A percentile compares a stretch with the other conserved stretches of the same genome.
These are phyloP conservation scores for Athetis lepigone DNA, from an alignment of 2,888 invertebrate species.

Conservation along the genomic window DNA sequence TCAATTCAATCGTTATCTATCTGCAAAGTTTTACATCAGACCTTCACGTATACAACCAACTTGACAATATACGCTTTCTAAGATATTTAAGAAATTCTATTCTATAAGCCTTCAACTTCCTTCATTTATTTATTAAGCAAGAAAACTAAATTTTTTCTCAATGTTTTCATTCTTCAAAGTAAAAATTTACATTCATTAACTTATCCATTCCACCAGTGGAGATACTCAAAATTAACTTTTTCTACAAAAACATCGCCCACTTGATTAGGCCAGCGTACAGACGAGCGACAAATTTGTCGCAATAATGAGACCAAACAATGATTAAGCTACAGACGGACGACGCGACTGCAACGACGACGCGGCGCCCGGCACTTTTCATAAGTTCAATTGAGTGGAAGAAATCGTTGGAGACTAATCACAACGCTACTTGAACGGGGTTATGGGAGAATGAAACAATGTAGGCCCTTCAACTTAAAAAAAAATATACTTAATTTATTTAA, in stretches of 20 bases:
- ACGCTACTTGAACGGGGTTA: slow-evolving; percentile 69
- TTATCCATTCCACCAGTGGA: neutral
- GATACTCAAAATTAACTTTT: neutral
- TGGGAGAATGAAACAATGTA: slow-evolving; percentile 50
- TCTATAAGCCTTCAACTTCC: too few relatives aligned
- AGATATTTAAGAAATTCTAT: too few relatives aligned
- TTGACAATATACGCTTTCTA: too few relatives aligned
- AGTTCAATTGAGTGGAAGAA: slow-evolving; percentile 89
- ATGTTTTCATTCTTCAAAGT: too few relatives aligned
- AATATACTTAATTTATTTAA: too few relatives aligned
- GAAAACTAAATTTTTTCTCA: too few relatives aligned
- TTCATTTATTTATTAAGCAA: too few relatives aligned
- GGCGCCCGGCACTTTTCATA: slow-evolving; percentile 80
- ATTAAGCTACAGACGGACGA: slow-evolving; percentile 72
- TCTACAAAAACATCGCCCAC: slow-evolving; percentile 8
- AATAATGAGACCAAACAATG: slow-evolving; percentile 86
- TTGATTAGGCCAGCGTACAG: slow-evolving; percentile 37
- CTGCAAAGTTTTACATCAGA: too few relatives aligned
- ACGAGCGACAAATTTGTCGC: slow-evolving; percentile 64
- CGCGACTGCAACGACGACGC: slow-evolving; percentile 57
- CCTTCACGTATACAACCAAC: too few relatives aligned
- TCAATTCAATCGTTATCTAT: too few relatives aligned
- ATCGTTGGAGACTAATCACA: slow-evolving; percentile 86
- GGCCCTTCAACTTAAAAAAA: neutral
- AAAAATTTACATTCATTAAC: too few relatives aligned